Conservation (phyloP, 2,888 invertebrate species). For the Neoitamus cyanurus region DNA sequence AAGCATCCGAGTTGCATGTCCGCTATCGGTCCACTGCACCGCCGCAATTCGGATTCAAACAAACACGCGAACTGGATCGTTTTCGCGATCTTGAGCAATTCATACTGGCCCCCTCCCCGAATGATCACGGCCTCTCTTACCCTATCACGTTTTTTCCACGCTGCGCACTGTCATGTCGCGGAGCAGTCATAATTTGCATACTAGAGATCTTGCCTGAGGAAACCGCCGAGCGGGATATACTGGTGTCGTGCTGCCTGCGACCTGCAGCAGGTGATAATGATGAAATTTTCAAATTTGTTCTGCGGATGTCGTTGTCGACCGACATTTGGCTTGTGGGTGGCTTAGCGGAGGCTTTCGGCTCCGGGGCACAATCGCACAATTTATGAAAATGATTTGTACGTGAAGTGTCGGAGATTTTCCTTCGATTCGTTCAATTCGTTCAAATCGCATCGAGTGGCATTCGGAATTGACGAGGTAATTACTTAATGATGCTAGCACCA, state of each 20-base stretch:
- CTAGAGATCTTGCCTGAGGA: background rate
- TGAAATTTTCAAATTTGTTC: conserved; percentile 37
- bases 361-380: background rate
- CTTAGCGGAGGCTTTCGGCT: background rate
- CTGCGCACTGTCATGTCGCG: background rate
- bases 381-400: conserved; percentile 17
- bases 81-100: conserved; percentile 31
- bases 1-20: background rate
- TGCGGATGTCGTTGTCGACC: background rate
- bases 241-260: background rate
- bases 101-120: background rate
- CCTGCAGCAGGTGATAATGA: conserved; percentile 31
- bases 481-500: conserved; percentile 6
- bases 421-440: background rate
- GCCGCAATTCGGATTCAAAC: conserved; percentile 14
- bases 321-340: conserved; percentile 23
- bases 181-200: conserved; percentile 34
- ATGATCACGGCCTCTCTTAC: conserved; percentile 15
- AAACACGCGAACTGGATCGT: conserved; percentile 37
- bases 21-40: background rate
- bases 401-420: background rate
- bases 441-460: background rate
- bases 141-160: conserved; percentile 31
- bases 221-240: background rate
- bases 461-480: background rate